A percentile compares a stretch with the other conserved stretches of the same genome.
These are phyloP conservation scores for Emydura subglobosa DNA, from an alignment of 2,113 vertebrate species.

Conservation along the genomic window DNA sequence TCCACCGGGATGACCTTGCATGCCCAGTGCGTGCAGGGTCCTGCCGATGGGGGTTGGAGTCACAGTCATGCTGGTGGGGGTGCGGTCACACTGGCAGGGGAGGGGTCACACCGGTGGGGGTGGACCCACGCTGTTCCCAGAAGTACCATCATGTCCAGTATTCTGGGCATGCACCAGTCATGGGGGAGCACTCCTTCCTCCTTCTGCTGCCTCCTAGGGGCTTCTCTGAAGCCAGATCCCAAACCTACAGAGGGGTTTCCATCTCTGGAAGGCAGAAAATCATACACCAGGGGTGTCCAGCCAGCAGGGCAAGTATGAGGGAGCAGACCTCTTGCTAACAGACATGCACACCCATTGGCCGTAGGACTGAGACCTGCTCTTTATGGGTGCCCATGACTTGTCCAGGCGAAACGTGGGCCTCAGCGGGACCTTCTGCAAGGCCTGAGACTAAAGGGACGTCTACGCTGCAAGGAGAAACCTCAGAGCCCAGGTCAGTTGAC, in stretches of 20 bases:
- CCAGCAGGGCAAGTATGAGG: not conserved
- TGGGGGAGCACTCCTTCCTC: not conserved
- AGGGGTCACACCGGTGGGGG: not conserved
- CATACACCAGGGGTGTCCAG: not conserved
- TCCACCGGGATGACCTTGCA: too few relatives aligned
- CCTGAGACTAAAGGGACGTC: too few relatives aligned
- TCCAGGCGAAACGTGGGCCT: too few relatives aligned
- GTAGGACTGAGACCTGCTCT: not conserved
- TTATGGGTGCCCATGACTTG: too few relatives aligned
- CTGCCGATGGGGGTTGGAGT: rapidly evolving
- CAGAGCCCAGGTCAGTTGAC: too few relatives aligned
- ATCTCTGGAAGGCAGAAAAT: not conserved
- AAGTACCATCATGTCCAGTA: not conserved
- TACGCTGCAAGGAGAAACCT: too few relatives aligned
- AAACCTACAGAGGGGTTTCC: not conserved
- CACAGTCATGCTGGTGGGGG: not conserved
- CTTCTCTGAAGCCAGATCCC: not conserved
- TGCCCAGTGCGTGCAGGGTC: not conserved
- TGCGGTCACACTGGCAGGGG: not conserved
- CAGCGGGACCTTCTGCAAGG: too few relatives aligned
- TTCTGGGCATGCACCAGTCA: not conserved
- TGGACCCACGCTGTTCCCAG: not conserved
- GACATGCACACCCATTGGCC: not conserved
- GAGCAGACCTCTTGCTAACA: not conserved
- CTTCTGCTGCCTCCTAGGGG: not conserved